Base-by-base conservation (phyloP, 1,140 invertebrate species). In the Pseudomyrmex gracilis region DNA sequence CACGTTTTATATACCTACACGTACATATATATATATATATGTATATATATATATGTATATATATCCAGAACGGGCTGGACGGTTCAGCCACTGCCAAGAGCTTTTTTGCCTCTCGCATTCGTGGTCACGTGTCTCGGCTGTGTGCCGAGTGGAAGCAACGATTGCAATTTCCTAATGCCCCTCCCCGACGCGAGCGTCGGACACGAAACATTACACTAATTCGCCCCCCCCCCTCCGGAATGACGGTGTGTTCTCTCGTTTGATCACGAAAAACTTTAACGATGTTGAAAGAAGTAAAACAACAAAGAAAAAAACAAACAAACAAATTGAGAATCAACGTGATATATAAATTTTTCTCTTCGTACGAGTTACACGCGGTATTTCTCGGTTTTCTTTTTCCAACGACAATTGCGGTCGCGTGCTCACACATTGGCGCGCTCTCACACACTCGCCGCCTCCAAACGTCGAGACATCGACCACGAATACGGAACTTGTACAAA, bases 31-130 rank as follows among this genome's bases (percentile, higher is more conserved):
- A 55, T 89, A 90, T 82, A 77, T 87, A 66, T 83, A 92, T 89
- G 88, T 91, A 87, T 90, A n/a, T n/a, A n/a, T n/a, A 90, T 82
- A 77, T 87, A 66, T 83, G 91, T 89, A 87, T 91, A 87, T 90
- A 92, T 94, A 94, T 94, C 94, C 93, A 94, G 94, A 94, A 94
- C 93, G 94, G 94, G 94, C 92, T 94, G 90, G 90, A 94, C 93
- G 93, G 93, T 94, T 93, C 92, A 93, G 90, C 92, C 91, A 92
- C 90, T 92, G 92, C 91, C 89, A 92, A 88, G 67, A 86, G 73
- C 83, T 58, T 74, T 73, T 77, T 57, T 85, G 58, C 13, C 84
- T 66, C 82, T 85, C 76, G 76, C 70, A 86, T 89, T 89, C 87
- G 85, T 86, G 64, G 78, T 64, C 73, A 49, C 20, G 51, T 49